Evolutionary conservation across 92 coral and sea anemone species (phyloP), one percentile per base, ranked within the genome.

Genomic region (Palythoa grandiflora): DNA sequence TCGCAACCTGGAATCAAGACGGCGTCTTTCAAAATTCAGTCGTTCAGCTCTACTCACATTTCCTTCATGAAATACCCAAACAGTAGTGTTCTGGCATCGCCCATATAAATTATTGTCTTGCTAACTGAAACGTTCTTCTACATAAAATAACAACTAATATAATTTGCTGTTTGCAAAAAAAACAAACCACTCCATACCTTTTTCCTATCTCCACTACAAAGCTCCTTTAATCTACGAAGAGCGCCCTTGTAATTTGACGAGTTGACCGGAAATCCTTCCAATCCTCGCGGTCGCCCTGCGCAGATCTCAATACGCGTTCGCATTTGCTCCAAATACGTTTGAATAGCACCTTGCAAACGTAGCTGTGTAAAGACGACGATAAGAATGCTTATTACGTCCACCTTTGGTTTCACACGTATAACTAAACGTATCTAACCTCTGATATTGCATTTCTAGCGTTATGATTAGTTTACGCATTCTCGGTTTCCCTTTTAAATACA

Each of bases 241-340:
- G 94, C 91, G 12, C 99, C 98, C 68, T 95, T 90, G 90, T 90
- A 97, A 70, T 89, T 90, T n/a, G 92, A 88, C 5, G 89, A 78
- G 17, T 79, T 36, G 9, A 94, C 95, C 1, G 80, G 86, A n/a
- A 91, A 72, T 12, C 87, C 85, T 1, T 77, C 87, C 70, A 96
- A 83, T 15, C 92, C 92, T 21, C 77, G 89, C 19, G 79, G 89
- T 17, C 90, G 89, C 3, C 89, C 93, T 1, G 93, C 89, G 36
- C 84, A 73, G 0, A 66, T 65, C 63, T 95, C 98, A 38, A 95
- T 86, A 40, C 20, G 70, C 47, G 65, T 54, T 17, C 74, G 89
- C 61, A 93, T 52, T 48, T 74, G 57, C 37, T 60, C 53, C 65
- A 93, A 66, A 63, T 89, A 93, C 16, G 21, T 60, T 75, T 84